Conservation (phyloP, 2,888 invertebrate species). For the Prionchulus punctatus region DNA sequence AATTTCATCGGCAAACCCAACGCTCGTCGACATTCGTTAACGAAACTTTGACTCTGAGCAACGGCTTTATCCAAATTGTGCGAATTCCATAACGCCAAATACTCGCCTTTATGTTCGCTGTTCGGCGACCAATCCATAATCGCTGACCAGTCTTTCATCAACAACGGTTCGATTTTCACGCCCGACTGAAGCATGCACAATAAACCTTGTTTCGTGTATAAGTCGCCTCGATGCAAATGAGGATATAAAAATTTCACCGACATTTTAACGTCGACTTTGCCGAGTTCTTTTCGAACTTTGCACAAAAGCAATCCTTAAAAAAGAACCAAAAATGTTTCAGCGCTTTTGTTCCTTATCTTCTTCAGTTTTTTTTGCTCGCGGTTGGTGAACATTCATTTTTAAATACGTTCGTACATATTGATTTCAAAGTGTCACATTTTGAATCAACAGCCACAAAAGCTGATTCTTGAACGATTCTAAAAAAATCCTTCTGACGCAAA, state of each 20-base stretch:
- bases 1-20: conserved; percentile 32
- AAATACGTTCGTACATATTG: no score
- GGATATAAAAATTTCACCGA: conserved; percentile 32
- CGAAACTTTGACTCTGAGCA: conserved; percentile 31
- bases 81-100: conserved; percentile 29
- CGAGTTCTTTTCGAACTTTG: conserved; percentile 29
- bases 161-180: conserved; percentile 27
- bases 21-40: conserved; percentile 31
- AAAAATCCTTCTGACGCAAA: no score
- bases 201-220: conserved; percentile 32
- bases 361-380: no score
- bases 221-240: conserved; percentile 29
- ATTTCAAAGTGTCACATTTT: no score
- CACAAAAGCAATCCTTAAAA: conserved; percentile 26
- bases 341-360: no score
- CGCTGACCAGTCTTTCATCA: conserved; percentile 32
- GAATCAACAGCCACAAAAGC: conserved; percentile 32
- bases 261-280: conserved; percentile 32
- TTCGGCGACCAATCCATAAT: conserved; percentile 32
- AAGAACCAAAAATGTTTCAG: no score
- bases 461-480: no score
- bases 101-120: conserved; percentile 30
- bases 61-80: conserved; percentile 29
- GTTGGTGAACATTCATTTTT: no score
- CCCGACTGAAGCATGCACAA: conserved; percentile 30